Base-by-base conservation (phyloP, 2,113 vertebrate species). In the Mesitornis unicolor region DNA sequence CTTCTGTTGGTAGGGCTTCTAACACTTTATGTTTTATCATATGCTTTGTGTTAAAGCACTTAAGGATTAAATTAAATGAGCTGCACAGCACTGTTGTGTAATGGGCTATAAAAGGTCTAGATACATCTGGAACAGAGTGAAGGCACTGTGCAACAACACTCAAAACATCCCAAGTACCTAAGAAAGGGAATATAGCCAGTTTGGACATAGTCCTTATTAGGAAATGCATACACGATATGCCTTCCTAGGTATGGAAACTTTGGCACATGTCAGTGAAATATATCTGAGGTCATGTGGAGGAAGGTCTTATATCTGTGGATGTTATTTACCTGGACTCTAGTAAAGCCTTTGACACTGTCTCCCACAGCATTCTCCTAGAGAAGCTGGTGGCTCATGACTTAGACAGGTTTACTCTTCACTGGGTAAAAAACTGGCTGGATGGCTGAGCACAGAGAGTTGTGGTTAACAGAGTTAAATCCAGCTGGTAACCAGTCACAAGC, bases 41-140 rank as follows among this genome's bases (percentile, higher is more conserved):
- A 47, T 53, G 38, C 25, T 95, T 91, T 71, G 16, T 64, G 64
- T 89, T 64, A 84, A 70, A 68, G 38, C 42, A 57, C n/a, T 85
- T 80, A 40, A 56, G 56, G 35, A 87, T 88, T 71, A 87, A 94
- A 90, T 67, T 77, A 85, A 95, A 90, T 57, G 14, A 83, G 7
- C 42, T 76, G 42, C 25, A 61, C 17, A 3, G 10, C 45, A 60
- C 16, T 61, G 11, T 8, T 75, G 29, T 61, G 48, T 83, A 86
- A 79, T 51, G 78, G 38, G 18, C 43, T 87, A 22, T 73, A 64
- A 93, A 93, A 84, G 29, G 48, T 13, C 36, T 48, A 48, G 36
- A 51, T 36, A 36, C 6, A 36, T 38, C 57, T 83, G 63, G 59
- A 65, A 53, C 11, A 20, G 36, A 57, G 40, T 83, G 50, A 80